phyloP scores from a whole-genome alignment of 2,797 vertebrate species.

The Pelobates cultripes region DNA sequence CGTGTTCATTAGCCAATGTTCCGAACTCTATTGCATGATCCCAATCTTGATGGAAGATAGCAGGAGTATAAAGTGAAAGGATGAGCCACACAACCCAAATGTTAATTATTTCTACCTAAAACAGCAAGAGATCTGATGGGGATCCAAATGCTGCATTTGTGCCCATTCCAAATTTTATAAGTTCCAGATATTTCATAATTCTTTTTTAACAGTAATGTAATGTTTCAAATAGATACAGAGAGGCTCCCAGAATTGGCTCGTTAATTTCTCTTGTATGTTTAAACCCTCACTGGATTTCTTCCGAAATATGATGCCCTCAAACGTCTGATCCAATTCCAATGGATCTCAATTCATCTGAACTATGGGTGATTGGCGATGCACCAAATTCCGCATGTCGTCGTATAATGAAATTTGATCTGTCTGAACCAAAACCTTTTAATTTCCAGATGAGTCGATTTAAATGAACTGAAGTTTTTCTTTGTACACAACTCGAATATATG shows the following conservation, averaged over 20 bases:
- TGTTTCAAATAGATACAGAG: conserved; percentile 30
- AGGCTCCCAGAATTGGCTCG: neutral
- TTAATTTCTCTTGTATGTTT: too few species aligned
- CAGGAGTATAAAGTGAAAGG: neutral
- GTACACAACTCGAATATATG: too few species aligned
- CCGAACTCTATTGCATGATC: conserved; percentile 3
- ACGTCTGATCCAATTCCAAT: too few species aligned
- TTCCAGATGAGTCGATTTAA: too few species aligned
- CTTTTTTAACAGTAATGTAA: conserved; percentile 31
- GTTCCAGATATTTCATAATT: conserved; percentile 22
- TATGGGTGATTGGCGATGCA: too few species aligned
- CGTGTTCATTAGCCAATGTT: conserved; percentile 2
- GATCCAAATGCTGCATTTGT: conserved; percentile 49
- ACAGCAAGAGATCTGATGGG: conserved; percentile 40
- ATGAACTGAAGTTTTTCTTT: too few species aligned
- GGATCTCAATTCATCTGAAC: too few species aligned
- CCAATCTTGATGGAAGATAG: conserved; percentile 16
- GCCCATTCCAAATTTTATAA: conserved; percentile 36
- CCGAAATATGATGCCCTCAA: too few species aligned
- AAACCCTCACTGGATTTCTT: too few species aligned
- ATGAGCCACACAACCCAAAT: conserved; percentile 29
- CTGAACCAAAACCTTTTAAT: too few species aligned
- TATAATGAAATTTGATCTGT: too few species aligned
- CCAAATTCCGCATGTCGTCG: too few species aligned
- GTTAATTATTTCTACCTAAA: conserved; percentile 46